phyloP scores from a whole-genome alignment of 2,113 vertebrate genomes.

The Oenanthe oenanthe region DNA sequence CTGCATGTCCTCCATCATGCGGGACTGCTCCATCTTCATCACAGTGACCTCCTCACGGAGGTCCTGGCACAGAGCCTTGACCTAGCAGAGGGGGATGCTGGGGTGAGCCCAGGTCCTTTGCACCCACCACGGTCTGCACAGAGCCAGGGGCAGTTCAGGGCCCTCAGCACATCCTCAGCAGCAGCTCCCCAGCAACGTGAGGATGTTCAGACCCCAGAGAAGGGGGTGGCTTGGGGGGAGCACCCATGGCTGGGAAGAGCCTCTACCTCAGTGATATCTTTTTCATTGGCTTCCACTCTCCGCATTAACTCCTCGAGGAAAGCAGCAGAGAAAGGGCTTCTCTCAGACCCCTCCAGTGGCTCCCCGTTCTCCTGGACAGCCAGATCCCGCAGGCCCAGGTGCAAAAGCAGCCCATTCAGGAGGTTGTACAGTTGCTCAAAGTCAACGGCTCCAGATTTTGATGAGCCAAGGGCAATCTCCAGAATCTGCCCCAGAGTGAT shows the following conservation, averaged over 20 bases:
- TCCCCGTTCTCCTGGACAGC: neutral
- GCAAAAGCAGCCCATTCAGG: neutral
- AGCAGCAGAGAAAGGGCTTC: neutral
- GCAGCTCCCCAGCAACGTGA: neutral
- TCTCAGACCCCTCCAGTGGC: neutral
- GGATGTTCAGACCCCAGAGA: neutral
- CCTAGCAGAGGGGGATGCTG: neutral
- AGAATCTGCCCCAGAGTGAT: neutral
- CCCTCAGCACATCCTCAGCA: neutral
- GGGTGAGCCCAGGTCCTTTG: neutral
- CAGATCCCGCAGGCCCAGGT: neutral
- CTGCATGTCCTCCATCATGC: neutral
- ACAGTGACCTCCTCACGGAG: neutral
- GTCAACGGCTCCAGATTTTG: neutral
- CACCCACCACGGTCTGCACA: neutral
- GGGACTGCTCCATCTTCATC: neutral
- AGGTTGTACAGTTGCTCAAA: neutral
- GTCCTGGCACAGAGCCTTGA: neutral
- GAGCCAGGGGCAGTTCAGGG: neutral
- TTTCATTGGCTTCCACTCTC: neutral
- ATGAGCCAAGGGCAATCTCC: neutral
- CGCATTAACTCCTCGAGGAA: neutral
- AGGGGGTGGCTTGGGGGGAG: neutral
- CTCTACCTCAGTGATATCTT: neutral
- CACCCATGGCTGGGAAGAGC: neutral